These are phyloP conservation scores for Caenorhabditis sp. DNA, from an alignment of 2,888 invertebrate genomes.

Conservation along the genomic window DNA sequence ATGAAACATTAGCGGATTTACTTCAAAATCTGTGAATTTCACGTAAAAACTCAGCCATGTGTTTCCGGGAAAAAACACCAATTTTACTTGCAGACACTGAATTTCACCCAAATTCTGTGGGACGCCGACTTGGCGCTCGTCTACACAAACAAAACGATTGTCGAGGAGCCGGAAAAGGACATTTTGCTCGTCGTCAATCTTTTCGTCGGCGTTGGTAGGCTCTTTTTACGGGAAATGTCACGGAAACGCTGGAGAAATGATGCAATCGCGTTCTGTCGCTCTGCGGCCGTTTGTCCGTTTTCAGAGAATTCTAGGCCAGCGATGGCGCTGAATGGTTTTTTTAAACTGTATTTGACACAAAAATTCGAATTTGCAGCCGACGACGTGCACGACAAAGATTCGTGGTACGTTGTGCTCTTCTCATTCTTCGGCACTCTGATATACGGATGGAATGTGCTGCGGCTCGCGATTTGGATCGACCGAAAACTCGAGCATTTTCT, in stretches of 20 bases:
- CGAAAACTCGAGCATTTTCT: conserved; percentile 32
- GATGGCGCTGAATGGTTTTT: no score
- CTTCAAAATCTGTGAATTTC: no score
- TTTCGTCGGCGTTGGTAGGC: conserved; percentile 40
- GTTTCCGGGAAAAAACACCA: no score
- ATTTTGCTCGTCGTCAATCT: conserved; percentile 26
- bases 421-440: conserved; percentile 25
- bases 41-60: no score
- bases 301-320: no score
- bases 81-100: conserved; percentile 4
- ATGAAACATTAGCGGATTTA: no score
- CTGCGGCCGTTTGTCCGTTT: no score
- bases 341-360: no score
- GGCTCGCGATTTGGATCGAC: conserved; percentile 30
- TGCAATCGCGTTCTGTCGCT: no score
- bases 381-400: conserved; percentile 22
- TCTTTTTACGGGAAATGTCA: no score
- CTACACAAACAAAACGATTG: background rate
- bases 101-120: conserved; percentile 18
- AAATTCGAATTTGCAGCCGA: conserved; percentile 17
- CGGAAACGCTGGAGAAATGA: no score
- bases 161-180: conserved; percentile 20
- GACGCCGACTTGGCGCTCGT: conserved; percentile 32
- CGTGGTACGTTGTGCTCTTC: conserved; percentile 48
- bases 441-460: conserved; percentile 40